Evolutionary conservation across 2,888 invertebrate species (phyloP).

Genomic region (Tribolium freemani): DNA sequence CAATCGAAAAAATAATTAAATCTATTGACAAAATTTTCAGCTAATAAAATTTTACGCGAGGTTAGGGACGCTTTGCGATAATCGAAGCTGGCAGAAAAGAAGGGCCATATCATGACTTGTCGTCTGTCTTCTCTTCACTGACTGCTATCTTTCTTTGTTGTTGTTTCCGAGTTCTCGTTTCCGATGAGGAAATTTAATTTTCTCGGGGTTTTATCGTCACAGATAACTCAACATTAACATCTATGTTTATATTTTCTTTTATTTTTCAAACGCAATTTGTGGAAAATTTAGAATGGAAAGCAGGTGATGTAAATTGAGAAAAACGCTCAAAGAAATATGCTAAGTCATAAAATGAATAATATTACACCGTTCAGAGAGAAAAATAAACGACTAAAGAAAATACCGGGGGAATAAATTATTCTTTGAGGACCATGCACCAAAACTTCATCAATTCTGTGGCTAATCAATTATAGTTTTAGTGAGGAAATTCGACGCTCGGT

Average conservation of each 20-base stretch:
- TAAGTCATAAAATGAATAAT: conserved; percentile 2
- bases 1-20: conserved; percentile 24
- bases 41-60: conserved; percentile 30
- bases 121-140: conserved; percentile 32
- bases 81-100: conserved; percentile 29
- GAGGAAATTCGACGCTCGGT: neutral
- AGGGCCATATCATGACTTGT: conserved; percentile 30
- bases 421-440: neutral
- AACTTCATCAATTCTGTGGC: conserved; percentile 2
- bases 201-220: conserved; percentile 46
- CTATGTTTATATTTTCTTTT: conserved; percentile 39
- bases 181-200: conserved; percentile 53
- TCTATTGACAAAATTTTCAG: conserved; percentile 18
- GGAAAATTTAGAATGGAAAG: conserved; percentile 22
- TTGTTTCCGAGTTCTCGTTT: conserved; percentile 46
- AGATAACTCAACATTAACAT: conserved; percentile 45
- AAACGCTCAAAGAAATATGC: neutral
- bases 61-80: conserved; percentile 13
- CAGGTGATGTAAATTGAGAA: conserved; percentile 18
- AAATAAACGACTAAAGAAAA: conserved; percentile 4
- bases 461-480: conserved; percentile 19
- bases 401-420: conserved; percentile 2
- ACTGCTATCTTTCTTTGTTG: conserved; percentile 42
- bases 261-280: conserved; percentile 33
- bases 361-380: neutral